phyloP scores from a whole-genome alignment of 2,888 invertebrate species.

The Scaptomyza parva region DNA sequence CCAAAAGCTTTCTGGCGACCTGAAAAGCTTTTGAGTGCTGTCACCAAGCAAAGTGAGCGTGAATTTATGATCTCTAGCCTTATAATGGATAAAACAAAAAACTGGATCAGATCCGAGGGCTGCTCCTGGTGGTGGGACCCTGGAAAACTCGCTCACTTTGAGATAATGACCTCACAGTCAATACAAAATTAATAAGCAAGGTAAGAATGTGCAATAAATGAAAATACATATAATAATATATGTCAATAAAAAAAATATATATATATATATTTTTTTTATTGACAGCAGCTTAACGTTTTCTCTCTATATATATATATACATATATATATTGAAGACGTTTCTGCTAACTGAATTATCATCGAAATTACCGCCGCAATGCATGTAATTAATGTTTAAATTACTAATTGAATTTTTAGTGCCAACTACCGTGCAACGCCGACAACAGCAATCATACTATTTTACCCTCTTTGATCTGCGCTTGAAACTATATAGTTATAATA shows the following conservation, averaged over 20 bases:
- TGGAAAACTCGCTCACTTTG: conserved; percentile 74
- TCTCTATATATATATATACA: neutral
- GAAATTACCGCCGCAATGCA: conserved; percentile 35
- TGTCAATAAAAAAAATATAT: neutral
- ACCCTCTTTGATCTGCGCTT: conserved; percentile 53
- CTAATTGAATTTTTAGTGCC: conserved; percentile 66
- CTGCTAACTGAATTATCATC: conserved; percentile 72
- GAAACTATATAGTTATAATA: conserved; percentile 5
- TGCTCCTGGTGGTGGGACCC: conserved; percentile 60
- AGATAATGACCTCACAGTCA: conserved; percentile 62
- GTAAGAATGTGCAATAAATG: conserved; percentile 41
- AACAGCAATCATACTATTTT: conserved; percentile 43
- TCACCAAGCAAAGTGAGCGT: conserved; percentile 57
- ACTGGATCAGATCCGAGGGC: conserved; percentile 52
- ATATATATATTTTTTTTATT: too few species aligned
- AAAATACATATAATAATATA: conserved; percentile 24
- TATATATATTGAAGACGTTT: conserved; percentile 24
- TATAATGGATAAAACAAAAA: conserved; percentile 39
- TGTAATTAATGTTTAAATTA: conserved; percentile 73
- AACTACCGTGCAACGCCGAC: conserved; percentile 58
- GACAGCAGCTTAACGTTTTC: too few species aligned
- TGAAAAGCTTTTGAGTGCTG: conserved; percentile 55
- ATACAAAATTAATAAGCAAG: conserved; percentile 52
- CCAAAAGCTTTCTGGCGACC: conserved; percentile 53
- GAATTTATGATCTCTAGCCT: conserved; percentile 53